A percentile compares a stretch with the other conserved stretches of the same genome.
These are phyloP conservation scores for Babylonia areolata DNA, from an alignment of 1,140 invertebrate genomes.

Conservation along the genomic window DNA sequence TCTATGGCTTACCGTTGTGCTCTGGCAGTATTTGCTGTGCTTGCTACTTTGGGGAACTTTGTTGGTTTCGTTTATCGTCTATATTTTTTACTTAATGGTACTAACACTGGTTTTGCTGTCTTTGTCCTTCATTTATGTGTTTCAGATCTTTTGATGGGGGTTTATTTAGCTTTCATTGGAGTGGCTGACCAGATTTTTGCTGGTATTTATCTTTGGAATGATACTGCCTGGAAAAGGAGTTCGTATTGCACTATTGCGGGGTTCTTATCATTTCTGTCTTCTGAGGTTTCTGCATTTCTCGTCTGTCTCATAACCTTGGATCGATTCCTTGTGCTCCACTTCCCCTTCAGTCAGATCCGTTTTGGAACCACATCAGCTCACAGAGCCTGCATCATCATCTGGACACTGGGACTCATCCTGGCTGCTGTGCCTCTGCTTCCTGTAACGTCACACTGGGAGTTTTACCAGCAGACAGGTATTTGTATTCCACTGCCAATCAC, in stretches of 20 bases:
- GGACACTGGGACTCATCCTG: not conserved
- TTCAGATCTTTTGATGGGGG: not conserved
- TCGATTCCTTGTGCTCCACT: not conserved
- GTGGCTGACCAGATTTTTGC: not conserved
- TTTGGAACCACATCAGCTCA: not conserved
- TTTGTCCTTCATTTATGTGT: slow-evolving; percentile 11
- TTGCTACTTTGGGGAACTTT: not conserved
- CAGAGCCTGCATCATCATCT: not conserved
- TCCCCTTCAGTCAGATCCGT: not conserved
- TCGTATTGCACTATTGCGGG: not conserved
- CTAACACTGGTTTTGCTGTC: not conserved
- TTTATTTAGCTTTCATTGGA: not conserved
- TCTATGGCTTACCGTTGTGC: slow-evolving; percentile 43
- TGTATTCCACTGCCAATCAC: not conserved
- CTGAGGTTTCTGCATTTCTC: not conserved
- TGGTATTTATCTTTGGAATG: not conserved
- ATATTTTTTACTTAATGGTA: not conserved
- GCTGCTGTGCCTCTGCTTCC: slow-evolving; percentile 1
- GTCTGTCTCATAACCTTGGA: slow-evolving; percentile 3
- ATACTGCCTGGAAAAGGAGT: not conserved
- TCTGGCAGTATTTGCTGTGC: not conserved
- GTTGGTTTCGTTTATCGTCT: not conserved
- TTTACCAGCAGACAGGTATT: not conserved
- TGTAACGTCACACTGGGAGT: not conserved
- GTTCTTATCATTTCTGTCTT: not conserved